Evolutionary conservation across 2,113 vertebrate species (phyloP).

Genomic region (Gallinago paraguaiae): DNA sequence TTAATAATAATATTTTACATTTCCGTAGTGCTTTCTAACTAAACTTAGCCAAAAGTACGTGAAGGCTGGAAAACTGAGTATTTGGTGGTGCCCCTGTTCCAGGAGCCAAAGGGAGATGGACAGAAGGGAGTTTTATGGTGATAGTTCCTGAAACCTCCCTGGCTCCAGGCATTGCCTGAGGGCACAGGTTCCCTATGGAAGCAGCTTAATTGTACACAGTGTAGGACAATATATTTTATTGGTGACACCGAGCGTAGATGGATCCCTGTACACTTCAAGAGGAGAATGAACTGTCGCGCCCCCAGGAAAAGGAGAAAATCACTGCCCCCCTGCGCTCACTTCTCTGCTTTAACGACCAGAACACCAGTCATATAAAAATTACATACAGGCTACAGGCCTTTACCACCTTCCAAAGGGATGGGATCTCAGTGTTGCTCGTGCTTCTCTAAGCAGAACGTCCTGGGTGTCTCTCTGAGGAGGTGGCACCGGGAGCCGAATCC

Average conservation of each 20-base stretch:
- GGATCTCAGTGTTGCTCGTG: accelerated
- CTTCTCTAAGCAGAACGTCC: background rate
- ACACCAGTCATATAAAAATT: background rate
- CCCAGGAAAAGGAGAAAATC: background rate
- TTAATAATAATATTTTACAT: background rate
- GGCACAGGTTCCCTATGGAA: background rate
- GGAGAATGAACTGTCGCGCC: background rate
- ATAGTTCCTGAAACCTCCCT: background rate
- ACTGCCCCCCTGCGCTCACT: background rate
- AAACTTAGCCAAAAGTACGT: background rate
- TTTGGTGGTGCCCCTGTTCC: background rate
- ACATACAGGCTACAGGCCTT: background rate
- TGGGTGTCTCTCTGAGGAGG: background rate
- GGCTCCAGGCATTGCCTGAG: background rate
- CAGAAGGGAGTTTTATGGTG: background rate
- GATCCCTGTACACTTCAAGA: background rate
- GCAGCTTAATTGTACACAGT: background rate
- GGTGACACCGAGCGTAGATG: background rate
- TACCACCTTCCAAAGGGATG: background rate
- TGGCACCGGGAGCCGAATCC: background rate
- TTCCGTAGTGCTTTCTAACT: background rate
- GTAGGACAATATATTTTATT: background rate
- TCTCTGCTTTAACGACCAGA: background rate
- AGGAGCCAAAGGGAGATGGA: background rate
- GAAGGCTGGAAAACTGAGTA: background rate